phyloP scores from a whole-genome alignment of 2,113 vertebrate species.

The Origma solitaria region DNA sequence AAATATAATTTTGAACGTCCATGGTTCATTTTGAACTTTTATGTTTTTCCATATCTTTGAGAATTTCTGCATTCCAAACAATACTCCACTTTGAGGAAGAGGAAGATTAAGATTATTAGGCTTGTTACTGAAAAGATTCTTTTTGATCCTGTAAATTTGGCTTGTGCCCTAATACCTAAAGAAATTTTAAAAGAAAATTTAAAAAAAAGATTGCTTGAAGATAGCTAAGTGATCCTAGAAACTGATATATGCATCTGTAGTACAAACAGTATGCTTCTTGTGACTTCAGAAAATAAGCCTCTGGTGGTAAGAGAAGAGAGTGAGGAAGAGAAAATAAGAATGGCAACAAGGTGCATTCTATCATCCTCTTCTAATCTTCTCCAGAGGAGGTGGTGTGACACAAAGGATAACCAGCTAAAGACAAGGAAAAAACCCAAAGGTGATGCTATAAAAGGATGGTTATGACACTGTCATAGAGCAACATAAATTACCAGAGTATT shows the following conservation, averaged over 20 bases:
- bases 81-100: not conserved
- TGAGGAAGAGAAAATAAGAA: not conserved
- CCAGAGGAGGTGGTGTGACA: not conserved
- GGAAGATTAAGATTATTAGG: not conserved
- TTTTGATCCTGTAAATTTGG: not conserved
- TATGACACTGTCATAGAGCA: not conserved
- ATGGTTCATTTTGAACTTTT: not conserved
- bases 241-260: not conserved
- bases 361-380: not conserved
- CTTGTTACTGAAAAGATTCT: not conserved
- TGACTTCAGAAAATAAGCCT: not conserved
- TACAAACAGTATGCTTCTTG: not conserved
- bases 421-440: not conserved
- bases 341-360: accelerated
- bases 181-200: not conserved
- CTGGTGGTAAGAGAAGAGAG: not conserved
- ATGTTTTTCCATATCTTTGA: not conserved
- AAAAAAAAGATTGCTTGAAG: not conserved
- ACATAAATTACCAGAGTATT: not conserved
- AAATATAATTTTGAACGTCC: not conserved
- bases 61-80: not conserved
- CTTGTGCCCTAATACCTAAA: not conserved
- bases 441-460: not conserved
- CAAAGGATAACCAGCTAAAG: not conserved
- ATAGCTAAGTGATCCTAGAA: not conserved